Evolutionary conservation across 2,797 vertebrate species (phyloP).

Genomic region (Phaenicophaeus curvirostris): DNA sequence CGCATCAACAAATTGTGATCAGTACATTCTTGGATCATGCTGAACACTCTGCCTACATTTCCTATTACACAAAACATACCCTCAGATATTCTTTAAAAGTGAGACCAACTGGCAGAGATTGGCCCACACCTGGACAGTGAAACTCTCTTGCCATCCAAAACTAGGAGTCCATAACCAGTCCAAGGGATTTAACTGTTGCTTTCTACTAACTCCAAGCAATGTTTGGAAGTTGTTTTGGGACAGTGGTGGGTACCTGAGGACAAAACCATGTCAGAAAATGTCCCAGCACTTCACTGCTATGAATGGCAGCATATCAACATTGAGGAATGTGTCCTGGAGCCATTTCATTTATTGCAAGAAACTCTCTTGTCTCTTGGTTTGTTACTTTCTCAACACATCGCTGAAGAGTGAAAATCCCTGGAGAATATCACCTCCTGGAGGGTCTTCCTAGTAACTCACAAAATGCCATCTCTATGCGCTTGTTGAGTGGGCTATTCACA

Average conservation of each 20-base stretch:
- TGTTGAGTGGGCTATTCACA: not conserved
- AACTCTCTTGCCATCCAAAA: not conserved
- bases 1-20: not conserved
- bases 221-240: not conserved
- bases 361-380: not conserved
- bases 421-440: not conserved
- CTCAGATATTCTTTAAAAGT: not conserved
- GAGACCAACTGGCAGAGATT: not conserved
- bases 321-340: not conserved
- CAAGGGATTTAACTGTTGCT: not conserved
- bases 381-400: not conserved
- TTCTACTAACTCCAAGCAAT: not conserved
- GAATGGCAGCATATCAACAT: not conserved
- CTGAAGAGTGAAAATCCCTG: not conserved
- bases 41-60: not conserved
- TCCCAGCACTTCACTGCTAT: not conserved
- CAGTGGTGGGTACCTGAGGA: not conserved
- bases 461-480: not conserved
- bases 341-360: not conserved
- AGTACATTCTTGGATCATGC: not conserved
- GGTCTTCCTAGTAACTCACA: not conserved
- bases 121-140: not conserved
- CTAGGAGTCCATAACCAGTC: not conserved
- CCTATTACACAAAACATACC: fast-evolving
- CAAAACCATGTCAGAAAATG: not conserved